Evolutionary conservation across 2,888 invertebrate genomes (phyloP).

Genomic region (Troides helena): DNA sequence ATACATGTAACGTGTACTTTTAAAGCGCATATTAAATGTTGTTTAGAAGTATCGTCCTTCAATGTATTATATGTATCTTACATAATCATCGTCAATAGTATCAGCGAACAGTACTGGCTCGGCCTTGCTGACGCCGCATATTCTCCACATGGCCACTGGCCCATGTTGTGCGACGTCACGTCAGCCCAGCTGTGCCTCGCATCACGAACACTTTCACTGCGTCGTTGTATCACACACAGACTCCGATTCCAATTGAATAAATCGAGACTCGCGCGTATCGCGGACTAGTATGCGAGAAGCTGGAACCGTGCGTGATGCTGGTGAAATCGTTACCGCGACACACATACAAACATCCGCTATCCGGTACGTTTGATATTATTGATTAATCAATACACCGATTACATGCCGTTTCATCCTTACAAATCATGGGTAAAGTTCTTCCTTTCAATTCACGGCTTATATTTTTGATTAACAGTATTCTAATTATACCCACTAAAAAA

Average conservation of each 20-base stretch:
- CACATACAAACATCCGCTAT: conserved; percentile 57
- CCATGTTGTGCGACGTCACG: conserved; percentile 61
- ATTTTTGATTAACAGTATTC: not conserved
- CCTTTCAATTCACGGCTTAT: not conserved
- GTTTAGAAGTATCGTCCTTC: not conserved
- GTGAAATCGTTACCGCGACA: conserved; percentile 69
- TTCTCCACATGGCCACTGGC: conserved; percentile 78
- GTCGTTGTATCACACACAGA: conserved; percentile 48
- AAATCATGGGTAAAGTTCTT: not conserved
- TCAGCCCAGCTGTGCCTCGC: conserved; percentile 63
- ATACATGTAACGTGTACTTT: too few species aligned
- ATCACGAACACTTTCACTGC: conserved; percentile 71
- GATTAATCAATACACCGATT: conserved; percentile 34
- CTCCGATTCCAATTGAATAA: conserved; percentile 57
- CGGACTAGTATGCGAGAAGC: conserved; percentile 50
- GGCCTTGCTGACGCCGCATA: conserved; percentile 76
- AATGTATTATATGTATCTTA: conserved; percentile 45
- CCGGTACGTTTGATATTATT: conserved; percentile 53
- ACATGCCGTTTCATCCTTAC: conserved; percentile 29
- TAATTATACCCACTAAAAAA: too few species aligned
- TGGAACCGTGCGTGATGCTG: conserved; percentile 70
- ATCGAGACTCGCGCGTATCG: conserved; percentile 47
- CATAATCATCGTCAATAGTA: conserved; percentile 66
- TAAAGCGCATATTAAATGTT: too few species aligned
- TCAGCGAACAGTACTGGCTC: conserved; percentile 66